Evolutionary conservation across 2,888 invertebrate genomes (phyloP).

Genomic region (Himalopsyche anomala): DNA sequence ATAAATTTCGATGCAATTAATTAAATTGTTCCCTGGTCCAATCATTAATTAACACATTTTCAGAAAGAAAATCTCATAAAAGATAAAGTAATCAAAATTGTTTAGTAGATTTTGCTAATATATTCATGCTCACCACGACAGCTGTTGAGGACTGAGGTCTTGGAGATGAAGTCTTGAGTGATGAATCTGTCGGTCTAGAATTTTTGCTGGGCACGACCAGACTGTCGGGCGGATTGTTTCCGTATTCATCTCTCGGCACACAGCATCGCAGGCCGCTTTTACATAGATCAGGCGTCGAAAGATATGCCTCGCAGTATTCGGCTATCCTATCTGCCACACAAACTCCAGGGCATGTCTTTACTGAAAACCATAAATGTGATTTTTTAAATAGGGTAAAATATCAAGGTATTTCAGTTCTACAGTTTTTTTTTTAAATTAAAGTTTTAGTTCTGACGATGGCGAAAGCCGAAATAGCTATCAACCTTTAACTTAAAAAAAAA

Average conservation of each 20-base stretch:
- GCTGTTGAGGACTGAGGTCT: constrained; percentile 68
- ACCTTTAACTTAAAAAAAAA: too few species aligned
- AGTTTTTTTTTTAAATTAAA: too few species aligned
- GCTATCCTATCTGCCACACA: constrained; percentile 89
- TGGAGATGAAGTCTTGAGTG: constrained; percentile 70
- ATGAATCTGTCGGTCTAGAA: constrained; percentile 70
- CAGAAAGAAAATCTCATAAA: too few species aligned
- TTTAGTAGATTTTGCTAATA: too few species aligned
- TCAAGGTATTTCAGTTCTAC: too few species aligned
- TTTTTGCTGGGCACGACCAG: constrained; percentile 82
- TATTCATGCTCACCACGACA: constrained; percentile 57
- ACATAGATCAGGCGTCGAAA: constrained; percentile 85
- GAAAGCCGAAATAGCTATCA: too few species aligned
- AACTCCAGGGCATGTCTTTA: constrained; percentile 85
- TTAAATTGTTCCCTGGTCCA: too few species aligned
- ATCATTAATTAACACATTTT: too few species aligned
- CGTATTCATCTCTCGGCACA: constrained; percentile 85
- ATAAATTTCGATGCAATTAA: too few species aligned
- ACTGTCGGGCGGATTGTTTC: constrained; percentile 83
- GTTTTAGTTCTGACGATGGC: too few species aligned
- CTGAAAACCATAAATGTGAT: constrained; percentile 43
- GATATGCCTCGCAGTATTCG: constrained; percentile 90
- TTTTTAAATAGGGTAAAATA: too few species aligned
- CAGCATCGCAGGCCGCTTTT: constrained; percentile 87
- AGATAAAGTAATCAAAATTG: too few species aligned